These are phyloP conservation scores for Nipponia nippon DNA, from an alignment of 2,113 vertebrate species.

Conservation along the genomic window DNA sequence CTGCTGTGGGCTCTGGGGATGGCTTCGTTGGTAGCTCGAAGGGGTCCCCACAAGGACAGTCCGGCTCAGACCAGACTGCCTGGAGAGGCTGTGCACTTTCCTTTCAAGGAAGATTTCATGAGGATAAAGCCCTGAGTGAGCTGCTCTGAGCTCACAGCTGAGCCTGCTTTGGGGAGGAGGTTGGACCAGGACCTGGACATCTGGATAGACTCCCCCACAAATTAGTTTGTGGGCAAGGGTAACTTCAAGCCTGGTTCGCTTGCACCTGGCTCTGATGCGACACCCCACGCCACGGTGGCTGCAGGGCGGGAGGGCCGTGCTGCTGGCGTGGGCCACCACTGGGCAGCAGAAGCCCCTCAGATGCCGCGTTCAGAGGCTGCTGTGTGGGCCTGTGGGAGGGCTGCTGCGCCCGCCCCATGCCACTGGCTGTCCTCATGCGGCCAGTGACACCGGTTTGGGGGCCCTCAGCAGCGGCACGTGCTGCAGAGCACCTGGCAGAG, in stretches of 20 bases:
- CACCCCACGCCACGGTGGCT: fast-evolving
- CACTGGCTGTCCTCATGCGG: neutral
- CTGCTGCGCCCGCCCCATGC: fast-evolving
- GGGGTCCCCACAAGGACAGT: neutral
- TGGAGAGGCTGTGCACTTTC: neutral
- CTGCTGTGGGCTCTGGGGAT: neutral
- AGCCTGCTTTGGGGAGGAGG: neutral
- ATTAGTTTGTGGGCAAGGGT: neutral
- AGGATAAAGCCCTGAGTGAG: neutral
- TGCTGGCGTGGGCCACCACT: neutral
- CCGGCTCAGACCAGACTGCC: neutral
- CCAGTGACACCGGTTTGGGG: fast-evolving
- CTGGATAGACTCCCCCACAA: neutral
- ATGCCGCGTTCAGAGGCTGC: neutral
- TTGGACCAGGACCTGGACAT: neutral
- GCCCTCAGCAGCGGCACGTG: fast-evolving
- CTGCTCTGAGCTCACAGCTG: neutral
- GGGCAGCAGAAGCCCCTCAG: neutral
- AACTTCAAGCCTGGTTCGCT: neutral
- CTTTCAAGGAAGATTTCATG: neutral
- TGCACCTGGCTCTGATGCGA: neutral
- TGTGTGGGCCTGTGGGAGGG: neutral
- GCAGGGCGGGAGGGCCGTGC: neutral
- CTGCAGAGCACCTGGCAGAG: neutral
- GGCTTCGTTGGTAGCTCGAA: neutral